Conservation (phyloP, 2,888 invertebrate genomes). For the Mimas tiliae region DNA sequence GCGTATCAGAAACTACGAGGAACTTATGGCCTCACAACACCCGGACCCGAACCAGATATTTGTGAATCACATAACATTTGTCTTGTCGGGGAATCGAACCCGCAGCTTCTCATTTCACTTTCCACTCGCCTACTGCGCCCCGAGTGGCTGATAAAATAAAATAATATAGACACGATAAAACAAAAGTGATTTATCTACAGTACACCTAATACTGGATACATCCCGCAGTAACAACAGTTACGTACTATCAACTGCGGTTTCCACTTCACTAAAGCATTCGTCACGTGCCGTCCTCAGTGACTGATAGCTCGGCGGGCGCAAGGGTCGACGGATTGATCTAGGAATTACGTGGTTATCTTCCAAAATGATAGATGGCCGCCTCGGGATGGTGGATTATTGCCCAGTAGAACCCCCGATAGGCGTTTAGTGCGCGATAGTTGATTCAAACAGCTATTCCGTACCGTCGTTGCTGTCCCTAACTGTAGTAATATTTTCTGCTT, state of each 20-base stretch:
- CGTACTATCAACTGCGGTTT: constrained; percentile 13
- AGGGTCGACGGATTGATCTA: constrained; percentile 62
- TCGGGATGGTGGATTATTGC: constrained; percentile 55
- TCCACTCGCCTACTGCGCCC: no score
- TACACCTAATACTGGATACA: neutral
- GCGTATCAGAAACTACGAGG: no score
- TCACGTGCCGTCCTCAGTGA: constrained; percentile 47
- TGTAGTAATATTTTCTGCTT: constrained; percentile 36
- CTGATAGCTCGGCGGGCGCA: constrained; percentile 40
- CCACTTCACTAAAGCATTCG: constrained; percentile 37
- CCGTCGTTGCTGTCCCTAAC: constrained; percentile 37
- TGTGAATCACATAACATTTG: no score
- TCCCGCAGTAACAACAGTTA: neutral
- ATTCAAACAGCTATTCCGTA: constrained; percentile 43
- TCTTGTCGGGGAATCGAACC: no score
- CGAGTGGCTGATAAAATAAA: no score
- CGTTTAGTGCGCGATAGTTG: constrained; percentile 50
- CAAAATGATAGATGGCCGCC: constrained; percentile 65
- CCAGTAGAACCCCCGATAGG: constrained; percentile 40
- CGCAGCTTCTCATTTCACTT: no score
- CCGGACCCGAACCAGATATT: no score
- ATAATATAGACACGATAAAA: neutral
- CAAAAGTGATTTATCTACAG: neutral
- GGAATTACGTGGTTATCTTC: constrained; percentile 63
- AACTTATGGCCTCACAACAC: no score